Conservation (phyloP, 2,888 invertebrate species). For the Brachycybe producta region DNA sequence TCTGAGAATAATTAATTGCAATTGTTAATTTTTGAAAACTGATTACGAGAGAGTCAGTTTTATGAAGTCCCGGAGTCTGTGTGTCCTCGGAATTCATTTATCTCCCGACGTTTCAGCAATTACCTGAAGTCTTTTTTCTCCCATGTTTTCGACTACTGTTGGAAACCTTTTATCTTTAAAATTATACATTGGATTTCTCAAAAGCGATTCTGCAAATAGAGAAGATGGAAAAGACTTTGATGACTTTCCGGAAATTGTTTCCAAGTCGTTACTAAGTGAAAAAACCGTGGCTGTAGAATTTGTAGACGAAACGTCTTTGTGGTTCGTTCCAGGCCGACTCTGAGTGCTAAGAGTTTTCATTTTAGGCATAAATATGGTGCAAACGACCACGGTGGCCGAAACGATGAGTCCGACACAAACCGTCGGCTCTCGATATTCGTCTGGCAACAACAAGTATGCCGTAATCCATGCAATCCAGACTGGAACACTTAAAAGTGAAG, state of each 20-base stretch:
- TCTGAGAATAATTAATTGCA: too few species aligned
- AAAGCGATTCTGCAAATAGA: conserved; percentile 9
- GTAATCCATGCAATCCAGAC: conserved; percentile 25
- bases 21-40: too few species aligned
- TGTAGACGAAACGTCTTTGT: conserved; percentile 10
- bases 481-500: conserved; percentile 27
- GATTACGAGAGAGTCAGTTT: too few species aligned
- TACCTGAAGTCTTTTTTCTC: too few species aligned
- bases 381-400: conserved; percentile 28
- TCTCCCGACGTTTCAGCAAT: too few species aligned
- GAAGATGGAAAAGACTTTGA: conserved; percentile 4
- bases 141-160: too few species aligned
- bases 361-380: conserved; percentile 32
- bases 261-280: conserved; percentile 11
- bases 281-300: conserved; percentile 13
- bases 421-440: conserved; percentile 27
- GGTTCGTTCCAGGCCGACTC: conserved; percentile 22
- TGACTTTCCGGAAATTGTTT: neutral
- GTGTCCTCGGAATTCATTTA: too few species aligned
- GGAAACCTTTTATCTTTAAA: conserved; percentile 4
- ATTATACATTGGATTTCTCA: conserved; percentile 11
- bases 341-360: conserved; percentile 30
- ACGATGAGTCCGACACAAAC: conserved; percentile 28
- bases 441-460: conserved; percentile 10
- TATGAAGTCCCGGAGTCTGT: too few species aligned